phyloP scores from a whole-genome alignment of 2,888 invertebrate species.

The Diaphora mendica region DNA sequence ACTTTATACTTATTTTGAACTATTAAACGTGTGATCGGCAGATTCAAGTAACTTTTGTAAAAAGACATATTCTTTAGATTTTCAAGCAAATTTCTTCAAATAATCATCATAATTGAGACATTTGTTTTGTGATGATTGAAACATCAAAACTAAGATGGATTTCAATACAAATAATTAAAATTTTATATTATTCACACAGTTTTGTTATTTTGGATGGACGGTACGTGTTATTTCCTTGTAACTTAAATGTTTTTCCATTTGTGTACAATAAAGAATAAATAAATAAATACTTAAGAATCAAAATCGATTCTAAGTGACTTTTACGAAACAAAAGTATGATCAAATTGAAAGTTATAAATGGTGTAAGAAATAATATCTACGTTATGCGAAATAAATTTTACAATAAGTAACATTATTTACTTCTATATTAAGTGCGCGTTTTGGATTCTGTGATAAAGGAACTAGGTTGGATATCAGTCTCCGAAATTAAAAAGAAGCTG shows the following conservation, averaged over 20 bases:
- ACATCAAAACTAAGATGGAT: too few species aligned
- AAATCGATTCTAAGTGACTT: not conserved
- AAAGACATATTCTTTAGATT: not conserved
- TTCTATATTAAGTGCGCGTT: conserved; percentile 40
- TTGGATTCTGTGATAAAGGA: conserved; percentile 43
- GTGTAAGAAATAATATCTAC: conserved; percentile 29
- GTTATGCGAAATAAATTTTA: conserved; percentile 33
- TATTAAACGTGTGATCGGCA: not conserved
- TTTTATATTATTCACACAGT: too few species aligned
- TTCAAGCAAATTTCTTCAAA: not conserved
- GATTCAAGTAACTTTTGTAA: not conserved
- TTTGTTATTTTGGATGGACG: not conserved
- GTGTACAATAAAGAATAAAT: too few species aligned
- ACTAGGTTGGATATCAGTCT: conserved; percentile 45
- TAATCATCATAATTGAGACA: not conserved
- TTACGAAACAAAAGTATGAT: too few species aligned
- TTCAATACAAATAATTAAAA: not conserved
- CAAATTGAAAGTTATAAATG: not conserved
- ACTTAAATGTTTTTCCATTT: too few species aligned
- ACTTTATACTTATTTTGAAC: too few species aligned
- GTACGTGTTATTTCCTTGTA: too few species aligned
- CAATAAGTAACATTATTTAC: conserved; percentile 20
- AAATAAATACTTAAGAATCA: not conserved
- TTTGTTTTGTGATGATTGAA: not conserved
- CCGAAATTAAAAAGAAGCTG: conserved; percentile 45